A percentile compares a stretch with the other conserved stretches of the same genome.
phyloP scores from a whole-genome alignment of 2,888 invertebrate genomes.

The Agrochola litura region DNA sequence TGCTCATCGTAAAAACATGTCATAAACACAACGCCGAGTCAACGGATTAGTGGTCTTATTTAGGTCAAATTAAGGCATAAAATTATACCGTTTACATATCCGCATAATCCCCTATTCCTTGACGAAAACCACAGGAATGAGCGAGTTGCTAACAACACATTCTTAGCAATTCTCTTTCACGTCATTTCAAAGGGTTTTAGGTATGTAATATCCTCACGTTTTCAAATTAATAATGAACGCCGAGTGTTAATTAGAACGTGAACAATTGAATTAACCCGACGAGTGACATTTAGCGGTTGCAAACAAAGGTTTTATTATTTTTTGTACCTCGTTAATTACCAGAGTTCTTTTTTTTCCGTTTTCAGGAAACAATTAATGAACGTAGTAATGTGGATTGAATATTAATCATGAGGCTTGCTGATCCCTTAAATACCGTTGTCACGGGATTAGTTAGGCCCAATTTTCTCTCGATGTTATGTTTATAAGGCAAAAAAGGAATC shows the following conservation, averaged over 20 bases:
- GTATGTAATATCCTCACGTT: not conserved
- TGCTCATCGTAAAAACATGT: constrained; percentile 7
- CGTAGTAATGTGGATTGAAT: no score
- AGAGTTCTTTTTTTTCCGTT: not conserved
- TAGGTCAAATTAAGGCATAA: constrained; percentile 18
- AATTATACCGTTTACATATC: constrained; percentile 4
- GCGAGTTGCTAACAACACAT: not conserved
- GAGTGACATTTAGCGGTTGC: constrained; percentile 21
- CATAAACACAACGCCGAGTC: constrained; percentile 1
- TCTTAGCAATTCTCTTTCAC: constrained; percentile 30
- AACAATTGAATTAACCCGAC: constrained; percentile 36
- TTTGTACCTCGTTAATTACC: not conserved
- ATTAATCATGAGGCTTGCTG: not conserved
- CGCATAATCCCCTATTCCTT: not conserved
- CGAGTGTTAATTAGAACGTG: constrained; percentile 17
- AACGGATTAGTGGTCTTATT: constrained; percentile 29
- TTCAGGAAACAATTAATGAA: not conserved
- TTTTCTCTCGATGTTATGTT: not conserved
- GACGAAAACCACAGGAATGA: constrained; percentile 21
- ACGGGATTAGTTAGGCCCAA: not conserved
- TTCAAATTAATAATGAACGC: constrained; percentile 34
- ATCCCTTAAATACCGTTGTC: not conserved
- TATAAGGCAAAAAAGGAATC: not conserved
- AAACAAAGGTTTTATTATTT: constrained; percentile 15
- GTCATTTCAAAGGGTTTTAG: not conserved